Conservation (phyloP, 2,888 invertebrate species). For the Caenorhabditis panamensis region DNA sequence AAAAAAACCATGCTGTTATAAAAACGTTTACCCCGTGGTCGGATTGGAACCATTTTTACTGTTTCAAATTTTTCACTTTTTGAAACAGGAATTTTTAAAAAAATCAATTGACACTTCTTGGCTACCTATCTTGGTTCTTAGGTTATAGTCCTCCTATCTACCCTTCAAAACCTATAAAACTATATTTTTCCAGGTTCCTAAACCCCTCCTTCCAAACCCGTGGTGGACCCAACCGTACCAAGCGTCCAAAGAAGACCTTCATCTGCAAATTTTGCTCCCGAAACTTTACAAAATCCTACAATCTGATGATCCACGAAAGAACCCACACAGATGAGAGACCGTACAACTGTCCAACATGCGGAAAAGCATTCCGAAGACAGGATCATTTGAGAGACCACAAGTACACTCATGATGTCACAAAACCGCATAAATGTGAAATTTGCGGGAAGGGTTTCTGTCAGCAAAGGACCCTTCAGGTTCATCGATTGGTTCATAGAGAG, state of each 20-base stretch:
- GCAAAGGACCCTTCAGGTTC: constrained; percentile 94
- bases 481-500: too few species aligned
- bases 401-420: constrained; percentile 98
- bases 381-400: constrained; percentile 86
- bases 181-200: constrained; percentile 56
- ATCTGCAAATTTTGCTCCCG: constrained; percentile 95
- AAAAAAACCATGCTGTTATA: too few species aligned
- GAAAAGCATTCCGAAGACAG: constrained; percentile 96
- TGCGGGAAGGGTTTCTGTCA: constrained; percentile 99
- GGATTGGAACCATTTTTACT: too few species aligned
- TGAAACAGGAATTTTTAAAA: too few species aligned
- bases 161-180: neutral
- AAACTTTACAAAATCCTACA: constrained; percentile 97
- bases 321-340: constrained; percentile 98
- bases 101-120: too few species aligned
- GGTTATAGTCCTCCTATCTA: too few species aligned
- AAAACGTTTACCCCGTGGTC: too few species aligned
- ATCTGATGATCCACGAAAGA: constrained; percentile 93
- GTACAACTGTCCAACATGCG: constrained; percentile 97
- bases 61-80: too few species aligned
- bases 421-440: constrained; percentile 95
- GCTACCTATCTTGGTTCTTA: too few species aligned
- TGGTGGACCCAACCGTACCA: neutral
- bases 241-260: constrained; percentile 94
- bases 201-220: constrained; percentile 27